Evolutionary conservation across 2,888 invertebrate species (phyloP), one percentile per base, ranked within the genome.

Genomic region (Cryptophagus acutangulus): DNA sequence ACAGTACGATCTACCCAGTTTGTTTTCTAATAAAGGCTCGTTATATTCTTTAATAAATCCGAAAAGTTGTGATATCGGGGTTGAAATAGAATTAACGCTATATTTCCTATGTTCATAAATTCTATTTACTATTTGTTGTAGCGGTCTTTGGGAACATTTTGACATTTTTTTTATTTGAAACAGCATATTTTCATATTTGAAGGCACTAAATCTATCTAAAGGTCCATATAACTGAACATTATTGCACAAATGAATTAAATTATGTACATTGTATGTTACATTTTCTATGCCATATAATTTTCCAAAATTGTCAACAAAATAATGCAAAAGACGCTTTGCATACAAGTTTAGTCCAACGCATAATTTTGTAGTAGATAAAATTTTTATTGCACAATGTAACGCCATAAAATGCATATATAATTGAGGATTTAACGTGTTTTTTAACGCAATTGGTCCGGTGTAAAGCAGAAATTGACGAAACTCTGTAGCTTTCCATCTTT

Each of bases 401-500:
- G 43, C 24, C 12, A 57, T 17, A 37, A 57, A 53, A 40, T 54
- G 50, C 13, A 40, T 40, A 26, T 46, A 43, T 20, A 45, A 34
- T 28, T 43, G 26, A 28, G 29, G 33, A 31, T 36, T 26, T 26
- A 52, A 33, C 30, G 46, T 29, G 14, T 38, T 29, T 36, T 46
- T 36, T 20, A 55, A 45, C 15, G 55, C 46, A 13, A 55, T 34
- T n/a, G 46, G 45, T 3, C 55, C 57, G 31, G 40, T 38, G 31
- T 59, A 55, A 8, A 57, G 37, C 20, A 58, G 34, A 38, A 57
- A 49, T 37, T 45, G 38, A 12, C 53, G 44, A 12, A 49, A 54
- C 36, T 29, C 29, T 8, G 29, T 29, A 8, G 29, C 29, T 29
- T 29, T 29, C 8, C 48, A 55, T 18, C 40, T 38, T 12, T 45